A percentile compares a stretch with the other conserved stretches of the same genome.
phyloP scores from a whole-genome alignment of 2,888 invertebrate species.

The Phoronis australis region DNA sequence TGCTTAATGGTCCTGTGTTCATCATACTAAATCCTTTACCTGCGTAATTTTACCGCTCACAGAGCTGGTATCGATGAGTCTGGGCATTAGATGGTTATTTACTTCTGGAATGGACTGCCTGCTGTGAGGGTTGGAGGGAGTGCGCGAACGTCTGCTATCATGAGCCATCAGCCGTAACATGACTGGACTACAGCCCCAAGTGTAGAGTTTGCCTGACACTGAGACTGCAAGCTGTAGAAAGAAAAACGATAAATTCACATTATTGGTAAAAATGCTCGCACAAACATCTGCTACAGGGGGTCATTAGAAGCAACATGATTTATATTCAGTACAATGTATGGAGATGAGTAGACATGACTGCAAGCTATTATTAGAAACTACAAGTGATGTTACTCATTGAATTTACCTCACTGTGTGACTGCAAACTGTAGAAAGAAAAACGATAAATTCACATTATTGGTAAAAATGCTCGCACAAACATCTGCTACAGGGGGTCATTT shows the following conservation, averaged over 20 bases:
- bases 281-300: conserved; percentile 62
- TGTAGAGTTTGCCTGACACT: conserved; percentile 63
- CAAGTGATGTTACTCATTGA: too few relatives aligned
- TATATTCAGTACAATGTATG: conserved; percentile 76
- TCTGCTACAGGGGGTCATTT: conserved; percentile 63
- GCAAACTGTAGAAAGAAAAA: conserved; percentile 60
- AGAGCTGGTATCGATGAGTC: conserved; percentile 30
- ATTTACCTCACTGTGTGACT: conserved; percentile 62
- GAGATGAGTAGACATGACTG: too few relatives aligned
- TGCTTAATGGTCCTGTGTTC: too few relatives aligned
- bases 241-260: too few relatives aligned
- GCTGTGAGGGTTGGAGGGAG: conserved; percentile 15
- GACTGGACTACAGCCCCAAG: conserved; percentile 75
- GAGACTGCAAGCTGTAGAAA: conserved; percentile 63
- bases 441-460: too few relatives aligned
- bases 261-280: conserved; percentile 41
- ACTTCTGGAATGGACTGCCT: conserved; percentile 15
- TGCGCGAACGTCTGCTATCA: conserved; percentile 59
- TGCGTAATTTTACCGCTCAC: conserved; percentile 31
- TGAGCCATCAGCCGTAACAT: conserved; percentile 65
- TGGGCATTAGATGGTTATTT: conserved; percentile 34
- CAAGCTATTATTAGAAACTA: too few relatives aligned
- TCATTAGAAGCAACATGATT: conserved; percentile 65
- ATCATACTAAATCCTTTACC: conserved; percentile 17
- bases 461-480: conserved; percentile 53